A percentile compares a stretch with the other conserved stretches of the same genome.
Conservation (phyloP, 1,140 invertebrate species). For the Nasonia vitripennis region DNA sequence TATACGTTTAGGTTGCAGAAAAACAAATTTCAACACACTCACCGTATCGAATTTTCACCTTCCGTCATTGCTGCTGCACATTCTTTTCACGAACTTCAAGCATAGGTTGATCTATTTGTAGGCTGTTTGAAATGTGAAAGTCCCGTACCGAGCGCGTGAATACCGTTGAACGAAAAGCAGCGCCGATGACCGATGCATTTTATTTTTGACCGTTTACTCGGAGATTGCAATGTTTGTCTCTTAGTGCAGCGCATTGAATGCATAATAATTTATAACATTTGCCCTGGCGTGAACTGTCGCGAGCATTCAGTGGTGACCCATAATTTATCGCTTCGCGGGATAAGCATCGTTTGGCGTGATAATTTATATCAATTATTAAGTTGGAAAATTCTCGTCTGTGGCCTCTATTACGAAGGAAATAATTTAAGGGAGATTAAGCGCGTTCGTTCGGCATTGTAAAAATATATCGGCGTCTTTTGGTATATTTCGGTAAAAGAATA, state of each 20-base stretch:
- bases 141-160: neutral
- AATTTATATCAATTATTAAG: slow-evolving; percentile 12
- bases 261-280: slow-evolving; percentile 3
- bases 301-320: neutral
- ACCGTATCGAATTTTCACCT: slow-evolving; percentile 17
- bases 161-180: neutral
- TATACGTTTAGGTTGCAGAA: neutral
- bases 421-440: neutral
- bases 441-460: too few relatives aligned
- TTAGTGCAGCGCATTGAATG: neutral
- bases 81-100: neutral
- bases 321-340: neutral
- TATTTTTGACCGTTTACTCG: neutral
- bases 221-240: slow-evolving; percentile 1
- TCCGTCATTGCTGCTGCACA: neutral
- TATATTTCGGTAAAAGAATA: too few relatives aligned
- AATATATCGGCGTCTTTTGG: too few relatives aligned
- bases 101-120: neutral
- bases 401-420: neutral
- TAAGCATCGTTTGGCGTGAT: neutral
- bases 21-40: neutral
- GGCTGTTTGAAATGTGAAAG: neutral
- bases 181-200: neutral
- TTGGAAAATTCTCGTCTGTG: neutral
- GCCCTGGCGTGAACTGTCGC: too few relatives aligned